Conservation (phyloP, 92 coral and sea anemone genomes). For the Actinostola sp. region DNA sequence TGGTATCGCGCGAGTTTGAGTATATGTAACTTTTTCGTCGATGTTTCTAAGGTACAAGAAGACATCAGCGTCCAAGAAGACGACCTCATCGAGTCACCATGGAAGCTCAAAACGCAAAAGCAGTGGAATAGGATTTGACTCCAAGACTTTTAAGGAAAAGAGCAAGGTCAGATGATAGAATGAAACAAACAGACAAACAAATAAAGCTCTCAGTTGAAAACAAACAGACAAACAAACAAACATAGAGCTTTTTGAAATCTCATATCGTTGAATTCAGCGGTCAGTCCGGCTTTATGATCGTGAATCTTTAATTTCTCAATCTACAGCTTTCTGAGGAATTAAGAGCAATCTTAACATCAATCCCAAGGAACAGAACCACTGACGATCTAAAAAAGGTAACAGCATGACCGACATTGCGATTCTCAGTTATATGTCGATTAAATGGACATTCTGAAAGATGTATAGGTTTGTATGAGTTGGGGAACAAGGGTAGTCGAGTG, state of each 20-base stretch:
- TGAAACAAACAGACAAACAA: not conserved
- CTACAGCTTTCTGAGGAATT: constrained; percentile 71
- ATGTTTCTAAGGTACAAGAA: constrained; percentile 56
- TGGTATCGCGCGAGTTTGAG: too few species aligned
- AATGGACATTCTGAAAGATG: too few species aligned
- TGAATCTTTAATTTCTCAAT: constrained; percentile 3
- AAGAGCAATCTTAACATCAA: constrained; percentile 70
- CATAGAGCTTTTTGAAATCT: too few species aligned
- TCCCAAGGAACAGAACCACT: constrained; percentile 57
- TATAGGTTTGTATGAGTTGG: too few species aligned
- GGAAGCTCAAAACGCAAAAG: constrained; percentile 34
- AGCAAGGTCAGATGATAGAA: too few species aligned
- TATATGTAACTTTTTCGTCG: not conserved
- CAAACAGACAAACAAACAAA: too few species aligned
- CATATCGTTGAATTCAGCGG: too few species aligned
- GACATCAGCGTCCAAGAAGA: constrained; percentile 13
- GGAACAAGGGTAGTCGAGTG: too few species aligned
- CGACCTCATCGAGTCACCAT: not conserved
- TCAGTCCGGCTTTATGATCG: too few species aligned
- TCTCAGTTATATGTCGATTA: too few species aligned
- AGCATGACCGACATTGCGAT: too few species aligned
- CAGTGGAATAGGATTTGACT: constrained; percentile 79
- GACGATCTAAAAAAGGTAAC: constrained; percentile 76
- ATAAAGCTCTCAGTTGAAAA: too few species aligned
- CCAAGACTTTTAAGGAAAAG: constrained; percentile 60